A percentile compares a stretch with the other conserved stretches of the same genome.
phyloP scores from a whole-genome alignment of 1,140 invertebrate species.

The Polyergus mexicanus region DNA sequence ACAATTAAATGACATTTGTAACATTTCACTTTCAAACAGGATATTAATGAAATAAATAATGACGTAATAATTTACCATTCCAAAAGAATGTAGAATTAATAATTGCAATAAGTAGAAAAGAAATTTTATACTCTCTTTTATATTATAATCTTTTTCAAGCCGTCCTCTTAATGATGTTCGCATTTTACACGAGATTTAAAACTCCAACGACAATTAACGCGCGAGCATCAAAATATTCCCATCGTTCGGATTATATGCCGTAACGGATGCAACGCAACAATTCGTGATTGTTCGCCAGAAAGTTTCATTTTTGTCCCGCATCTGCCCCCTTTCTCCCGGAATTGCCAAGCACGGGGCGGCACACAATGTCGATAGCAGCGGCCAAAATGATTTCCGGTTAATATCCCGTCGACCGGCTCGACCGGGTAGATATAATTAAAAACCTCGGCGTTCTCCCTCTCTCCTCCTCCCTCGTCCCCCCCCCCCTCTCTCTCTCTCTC shows the following conservation, averaged over 20 bases:
- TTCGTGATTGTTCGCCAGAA: neutral
- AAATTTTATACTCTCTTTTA: neutral
- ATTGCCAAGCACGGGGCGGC: neutral
- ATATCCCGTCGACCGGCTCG: conserved; percentile 60
- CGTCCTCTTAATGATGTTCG: neutral
- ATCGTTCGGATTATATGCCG: conserved; percentile 33
- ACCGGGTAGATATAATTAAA: conserved; percentile 76
- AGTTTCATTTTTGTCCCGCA: conserved; percentile 67
- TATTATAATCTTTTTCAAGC: conserved; percentile 5
- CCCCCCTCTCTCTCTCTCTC: neutral
- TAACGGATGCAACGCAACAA: conserved; percentile 33
- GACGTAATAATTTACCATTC: neutral
- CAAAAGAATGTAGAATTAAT: neutral
- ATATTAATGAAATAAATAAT: neutral
- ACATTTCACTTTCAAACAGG: neutral
- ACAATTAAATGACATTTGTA: neutral
- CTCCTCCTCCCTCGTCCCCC: neutral
- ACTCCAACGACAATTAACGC: conserved; percentile 38
- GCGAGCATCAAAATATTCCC: conserved; percentile 52
- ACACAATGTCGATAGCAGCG: conserved; percentile 72
- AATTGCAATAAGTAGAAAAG: neutral
- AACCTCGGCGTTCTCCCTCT: conserved; percentile 59
- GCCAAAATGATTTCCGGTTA: conserved; percentile 74
- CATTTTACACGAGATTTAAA: neutral
- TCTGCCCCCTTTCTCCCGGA: neutral